Evolutionary conservation across 2,888 invertebrate genomes (phyloP).

Genomic region (Auanema sp.): DNA sequence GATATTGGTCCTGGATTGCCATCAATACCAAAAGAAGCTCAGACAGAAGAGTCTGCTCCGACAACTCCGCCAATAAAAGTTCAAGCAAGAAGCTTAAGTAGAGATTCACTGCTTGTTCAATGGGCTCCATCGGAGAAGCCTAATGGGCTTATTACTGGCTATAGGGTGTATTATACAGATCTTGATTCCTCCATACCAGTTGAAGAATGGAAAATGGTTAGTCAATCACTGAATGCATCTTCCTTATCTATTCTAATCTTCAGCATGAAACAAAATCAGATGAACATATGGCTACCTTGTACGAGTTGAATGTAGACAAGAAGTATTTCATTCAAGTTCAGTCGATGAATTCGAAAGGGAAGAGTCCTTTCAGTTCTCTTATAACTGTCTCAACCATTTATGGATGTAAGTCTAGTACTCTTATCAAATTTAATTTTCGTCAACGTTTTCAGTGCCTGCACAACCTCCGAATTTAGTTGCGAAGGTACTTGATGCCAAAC

Average conservation of each 20-base stretch:
- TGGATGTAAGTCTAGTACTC: constrained; percentile 69
- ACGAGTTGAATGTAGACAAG: constrained; percentile 42
- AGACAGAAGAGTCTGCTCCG: constrained; percentile 78
- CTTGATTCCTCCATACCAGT: constrained; percentile 18
- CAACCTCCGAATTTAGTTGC: constrained; percentile 88
- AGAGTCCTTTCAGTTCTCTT: constrained; percentile 90
- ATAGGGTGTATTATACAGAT: constrained; percentile 81
- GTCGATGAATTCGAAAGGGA: constrained; percentile 91
- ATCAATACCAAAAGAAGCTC: constrained; percentile 83
- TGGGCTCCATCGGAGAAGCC: constrained; percentile 98
- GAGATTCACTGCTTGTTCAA: constrained; percentile 90
- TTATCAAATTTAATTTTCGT: not conserved
- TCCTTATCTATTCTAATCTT: constrained; percentile 5
- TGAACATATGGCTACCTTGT: constrained; percentile 50
- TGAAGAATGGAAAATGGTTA: constrained; percentile 38
- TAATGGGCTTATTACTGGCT: constrained; percentile 81
- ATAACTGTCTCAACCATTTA: constrained; percentile 97
- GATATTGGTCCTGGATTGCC: constrained; percentile 86
- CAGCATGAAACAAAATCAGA: constrained; percentile 51
- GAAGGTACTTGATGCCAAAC: constrained; percentile 84
- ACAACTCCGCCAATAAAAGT: constrained; percentile 86
- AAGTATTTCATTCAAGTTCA: constrained; percentile 78
- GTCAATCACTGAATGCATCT: not conserved
- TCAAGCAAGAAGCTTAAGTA: constrained; percentile 85
- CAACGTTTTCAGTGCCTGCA: constrained; percentile 79